These are phyloP conservation scores for Tigriopus californicus DNA, from an alignment of 2,888 invertebrate species.

Conservation along the genomic window DNA sequence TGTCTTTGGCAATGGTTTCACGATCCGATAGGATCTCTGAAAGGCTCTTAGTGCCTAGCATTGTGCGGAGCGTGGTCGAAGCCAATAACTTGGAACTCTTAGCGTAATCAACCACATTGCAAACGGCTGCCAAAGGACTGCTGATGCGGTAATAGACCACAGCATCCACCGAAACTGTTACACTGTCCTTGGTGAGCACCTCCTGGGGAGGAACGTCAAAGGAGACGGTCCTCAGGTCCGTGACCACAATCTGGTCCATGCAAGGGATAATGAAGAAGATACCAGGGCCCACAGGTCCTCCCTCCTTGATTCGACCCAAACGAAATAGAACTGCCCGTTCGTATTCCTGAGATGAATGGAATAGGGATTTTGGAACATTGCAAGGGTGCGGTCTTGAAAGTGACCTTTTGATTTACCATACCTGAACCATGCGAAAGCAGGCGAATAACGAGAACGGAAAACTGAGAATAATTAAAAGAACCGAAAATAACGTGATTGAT, in stretches of 20 bases:
- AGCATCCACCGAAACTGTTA: conserved; percentile 5
- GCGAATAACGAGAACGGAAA: background rate
- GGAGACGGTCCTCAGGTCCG: conserved; percentile 2
- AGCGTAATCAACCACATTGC: background rate
- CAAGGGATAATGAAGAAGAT: conserved; percentile 6
- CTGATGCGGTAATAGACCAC: conserved; percentile 3
- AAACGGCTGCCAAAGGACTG: background rate
- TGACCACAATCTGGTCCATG: conserved; percentile 3
- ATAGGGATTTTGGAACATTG: too few relatives aligned
- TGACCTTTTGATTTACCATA: background rate
- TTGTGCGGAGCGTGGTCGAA: conserved; percentile 5
- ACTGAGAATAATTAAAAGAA: background rate
- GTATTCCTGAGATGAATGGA: conserved; percentile 7
- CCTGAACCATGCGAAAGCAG: background rate
- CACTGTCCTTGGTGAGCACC: conserved; percentile 6
- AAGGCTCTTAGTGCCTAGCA: conserved; percentile 4
- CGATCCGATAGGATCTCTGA: conserved; percentile 1
- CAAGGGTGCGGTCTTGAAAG: too few relatives aligned
- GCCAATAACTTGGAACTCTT: background rate
- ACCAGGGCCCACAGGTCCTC: conserved; percentile 3
- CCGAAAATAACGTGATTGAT: background rate
- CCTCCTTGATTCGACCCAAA: background rate
- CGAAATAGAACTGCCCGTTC: conserved; percentile 4
- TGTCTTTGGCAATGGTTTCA: background rate
- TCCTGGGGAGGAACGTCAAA: conserved; percentile 11